These are phyloP conservation scores for Diadophis punctatus DNA, from an alignment of 2,113 vertebrate species.

Conservation along the genomic window DNA sequence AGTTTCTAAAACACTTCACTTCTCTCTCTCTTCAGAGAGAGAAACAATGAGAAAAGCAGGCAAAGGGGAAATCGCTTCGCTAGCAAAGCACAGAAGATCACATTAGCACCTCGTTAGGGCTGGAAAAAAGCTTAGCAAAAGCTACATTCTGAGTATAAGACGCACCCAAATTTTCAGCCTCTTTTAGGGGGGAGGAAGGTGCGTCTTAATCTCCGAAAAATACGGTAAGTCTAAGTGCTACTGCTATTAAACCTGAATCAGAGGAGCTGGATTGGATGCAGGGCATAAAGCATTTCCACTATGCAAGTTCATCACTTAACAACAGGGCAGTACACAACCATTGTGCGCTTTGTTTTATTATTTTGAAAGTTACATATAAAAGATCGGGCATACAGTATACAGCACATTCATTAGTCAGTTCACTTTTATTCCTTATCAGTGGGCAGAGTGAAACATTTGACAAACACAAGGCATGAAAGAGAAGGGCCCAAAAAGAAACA, in stretches of 20 bases:
- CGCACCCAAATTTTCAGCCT: too few relatives aligned
- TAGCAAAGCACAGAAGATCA: too few relatives aligned
- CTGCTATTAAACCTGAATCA: background rate
- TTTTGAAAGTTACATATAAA: conserved; percentile 48
- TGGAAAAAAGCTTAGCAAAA: too few relatives aligned
- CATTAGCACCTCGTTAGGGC: too few relatives aligned
- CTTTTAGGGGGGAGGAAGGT: too few relatives aligned
- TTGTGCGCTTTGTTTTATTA: conserved; percentile 32
- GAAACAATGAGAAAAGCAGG: too few relatives aligned
- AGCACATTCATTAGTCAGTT: conserved; percentile 12
- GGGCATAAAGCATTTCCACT: background rate
- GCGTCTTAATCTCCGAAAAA: too few relatives aligned
- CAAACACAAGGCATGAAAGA: conserved; percentile 20
- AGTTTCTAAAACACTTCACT: too few relatives aligned
- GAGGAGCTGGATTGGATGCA: background rate
- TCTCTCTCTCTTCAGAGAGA: too few relatives aligned
- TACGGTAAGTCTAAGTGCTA: too few relatives aligned
- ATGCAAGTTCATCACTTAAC: background rate
- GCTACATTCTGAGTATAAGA: too few relatives aligned
- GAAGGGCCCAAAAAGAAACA: background rate
- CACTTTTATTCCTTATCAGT: conserved; percentile 14
- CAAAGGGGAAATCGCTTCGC: too few relatives aligned
- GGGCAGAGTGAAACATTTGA: background rate
- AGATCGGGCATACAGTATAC: conserved; percentile 24
- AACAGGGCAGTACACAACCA: background rate